These are phyloP conservation scores for Valencia hispanica DNA, from an alignment of 2,797 vertebrate species.

Conservation along the genomic window DNA sequence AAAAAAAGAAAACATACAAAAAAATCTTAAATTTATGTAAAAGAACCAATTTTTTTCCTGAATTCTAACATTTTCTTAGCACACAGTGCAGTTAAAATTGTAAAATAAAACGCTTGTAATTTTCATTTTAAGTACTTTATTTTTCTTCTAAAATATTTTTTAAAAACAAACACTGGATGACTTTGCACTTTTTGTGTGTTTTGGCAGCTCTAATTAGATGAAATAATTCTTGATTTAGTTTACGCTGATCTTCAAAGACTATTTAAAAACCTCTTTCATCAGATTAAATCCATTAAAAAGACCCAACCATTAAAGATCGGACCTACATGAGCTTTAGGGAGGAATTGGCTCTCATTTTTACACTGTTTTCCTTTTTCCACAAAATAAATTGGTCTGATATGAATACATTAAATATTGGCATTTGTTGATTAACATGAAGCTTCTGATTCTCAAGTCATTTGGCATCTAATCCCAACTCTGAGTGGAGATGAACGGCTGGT, in stretches of 20 bases:
- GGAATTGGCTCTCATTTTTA: background rate
- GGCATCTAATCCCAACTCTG: background rate
- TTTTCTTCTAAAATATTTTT: background rate
- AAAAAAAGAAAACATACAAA: background rate
- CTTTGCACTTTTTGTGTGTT: background rate
- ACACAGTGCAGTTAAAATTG: background rate
- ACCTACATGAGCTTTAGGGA: background rate
- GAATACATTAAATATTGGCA: background rate
- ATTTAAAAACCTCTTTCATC: background rate
- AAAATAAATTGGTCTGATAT: background rate
- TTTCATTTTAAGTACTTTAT: background rate
- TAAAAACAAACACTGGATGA: background rate
- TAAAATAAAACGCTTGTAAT: background rate
- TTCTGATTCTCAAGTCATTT: background rate
- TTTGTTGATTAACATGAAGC: background rate
- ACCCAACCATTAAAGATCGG: background rate
- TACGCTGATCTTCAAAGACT: background rate
- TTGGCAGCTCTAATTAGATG: background rate
- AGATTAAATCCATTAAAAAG: background rate
- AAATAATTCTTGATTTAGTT: background rate
- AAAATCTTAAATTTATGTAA: no score
- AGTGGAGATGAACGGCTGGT: background rate
- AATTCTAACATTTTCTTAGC: background rate
- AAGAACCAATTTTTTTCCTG: no score
- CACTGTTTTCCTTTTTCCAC: background rate